Conservation (phyloP, 1,140 invertebrate species). For the Halesus radiatus region DNA sequence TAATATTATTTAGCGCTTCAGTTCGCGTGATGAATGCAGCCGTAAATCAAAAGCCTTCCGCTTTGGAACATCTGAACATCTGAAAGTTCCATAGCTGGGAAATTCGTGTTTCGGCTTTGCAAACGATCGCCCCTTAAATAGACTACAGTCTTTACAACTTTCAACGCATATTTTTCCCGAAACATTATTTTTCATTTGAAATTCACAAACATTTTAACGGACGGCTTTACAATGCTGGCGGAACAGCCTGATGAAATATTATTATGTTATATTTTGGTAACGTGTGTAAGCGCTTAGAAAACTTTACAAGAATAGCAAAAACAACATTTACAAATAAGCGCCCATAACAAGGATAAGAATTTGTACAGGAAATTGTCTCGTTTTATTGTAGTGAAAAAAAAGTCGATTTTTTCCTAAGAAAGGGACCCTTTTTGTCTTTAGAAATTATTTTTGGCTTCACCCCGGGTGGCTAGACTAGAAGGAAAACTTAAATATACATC, state of each 20-base stretch:
- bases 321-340: too few species aligned
- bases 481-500: too few species aligned
- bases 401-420: too few species aligned
- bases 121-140: conserved; percentile 12
- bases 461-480: too few species aligned
- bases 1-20: conserved; percentile 13
- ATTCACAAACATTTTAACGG: conserved; percentile 1
- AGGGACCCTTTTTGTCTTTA: too few species aligned
- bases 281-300: background rate
- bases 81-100: conserved; percentile 27
- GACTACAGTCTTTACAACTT: conserved; percentile 7
- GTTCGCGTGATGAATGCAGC: conserved; percentile 22
- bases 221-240: background rate
- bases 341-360: too few species aligned
- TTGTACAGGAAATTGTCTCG: too few species aligned
- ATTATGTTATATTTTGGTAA: background rate
- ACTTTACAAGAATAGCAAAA: background rate
- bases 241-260: background rate
- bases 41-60: conserved; percentile 30
- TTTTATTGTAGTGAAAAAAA: too few species aligned
- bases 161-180: background rate
- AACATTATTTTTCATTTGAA: conserved; percentile 17
- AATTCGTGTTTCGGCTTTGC: background rate
- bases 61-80: conserved; percentile 27
- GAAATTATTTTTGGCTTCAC: too few species aligned